Evolutionary conservation across 2,888 invertebrate genomes (phyloP), one percentile per base, ranked within the genome.

Genomic region (Ethmia dodecea): DNA sequence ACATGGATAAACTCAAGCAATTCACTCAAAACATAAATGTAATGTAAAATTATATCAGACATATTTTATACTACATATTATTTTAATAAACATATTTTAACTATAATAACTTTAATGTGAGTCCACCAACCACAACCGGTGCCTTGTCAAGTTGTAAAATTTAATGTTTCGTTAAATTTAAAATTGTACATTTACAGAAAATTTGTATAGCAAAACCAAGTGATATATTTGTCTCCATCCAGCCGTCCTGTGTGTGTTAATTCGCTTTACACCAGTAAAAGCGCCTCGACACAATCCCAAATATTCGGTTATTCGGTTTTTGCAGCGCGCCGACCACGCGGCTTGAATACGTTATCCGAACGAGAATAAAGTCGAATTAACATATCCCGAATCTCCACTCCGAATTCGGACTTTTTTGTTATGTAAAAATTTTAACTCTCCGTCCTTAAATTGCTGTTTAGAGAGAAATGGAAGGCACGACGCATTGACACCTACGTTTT

Each of bases 401-500:
- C 57, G 61, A 61, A 66, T 61, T 59, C 42, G 47, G 55, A 28
- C 49, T 63, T 73, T 73, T 77, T 75, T 78, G 67, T 73, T 55
- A 68, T 68, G 62, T 75, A 59, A 71, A 72, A 69, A 59, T 60
- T 65, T 61, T 58, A 65, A 74, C 62, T 63, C 58, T 46, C 56
- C 45, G 53, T 73, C 73, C 72, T 72, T 71, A 75, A 70, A 74
- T 72, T 63, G 61, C 55, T 60, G 62, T 58, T 62, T 62, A 60
- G 58, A 66, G 60, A 53, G 35, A 45, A 64, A 52, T 50, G 53
- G 57, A 58, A 55, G 26, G 30, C 30, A 16, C 13, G 60, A 62
- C 64, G 65, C 67, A 76, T 79, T 72, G 76, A 83, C 84, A 81
- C 81, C 80, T 76, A 80, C 79, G 67, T 74, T 49, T 59, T 66